Base-by-base conservation (phyloP, 2,888 invertebrate species). In the Euclidia mi region DNA sequence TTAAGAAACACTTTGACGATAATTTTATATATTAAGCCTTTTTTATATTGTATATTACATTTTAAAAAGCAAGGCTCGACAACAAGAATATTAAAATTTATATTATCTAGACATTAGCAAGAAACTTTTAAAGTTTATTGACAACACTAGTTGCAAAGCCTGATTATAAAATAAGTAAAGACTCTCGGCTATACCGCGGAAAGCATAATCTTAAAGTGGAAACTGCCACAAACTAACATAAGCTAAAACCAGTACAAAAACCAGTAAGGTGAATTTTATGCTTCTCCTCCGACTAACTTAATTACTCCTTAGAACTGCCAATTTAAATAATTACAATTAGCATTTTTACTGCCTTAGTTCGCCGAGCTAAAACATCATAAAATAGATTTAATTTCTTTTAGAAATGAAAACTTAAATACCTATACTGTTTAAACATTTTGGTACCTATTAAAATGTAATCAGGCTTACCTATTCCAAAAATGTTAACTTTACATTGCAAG, bases 231-330 rank as follows among this genome's bases (percentile, higher is more conserved):
- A 31, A 3, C n/a, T 14, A 15, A 12, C 32, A 7, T 3, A 35
- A 38, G 29, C 31, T 29, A 20, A 43, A 43, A 28, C 14, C 11
- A 12, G 14, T 20, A 10, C 20, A 37, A 11, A 51, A 18, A 31
- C 7, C 25, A 50, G 42, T 45, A 40, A 52, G 25, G 3, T n/a
- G 6, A 32, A 2, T 17, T 65, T 73, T 52, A 57, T 37, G 52
- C 43, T 56, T 51, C 55, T 70, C 17, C 46, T 58, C 11, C 12
- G 11, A 28, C 29, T 43, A 35, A 6, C 10, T 15, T 11, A 48
- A 48, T 12, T 42, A 7, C n/a, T 42, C 12, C n/a, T 25, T 34
- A 1, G 25, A 35, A 42, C 15, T 14, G 20, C n/a, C 29, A 15
- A 18, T 44, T 40, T 42, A 42, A 29, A 31, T 31, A 31, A 25